Evolutionary conservation across 1,140 invertebrate species (phyloP), one percentile per base, ranked within the genome.

Genomic region (Drosophila kikkawai): DNA sequence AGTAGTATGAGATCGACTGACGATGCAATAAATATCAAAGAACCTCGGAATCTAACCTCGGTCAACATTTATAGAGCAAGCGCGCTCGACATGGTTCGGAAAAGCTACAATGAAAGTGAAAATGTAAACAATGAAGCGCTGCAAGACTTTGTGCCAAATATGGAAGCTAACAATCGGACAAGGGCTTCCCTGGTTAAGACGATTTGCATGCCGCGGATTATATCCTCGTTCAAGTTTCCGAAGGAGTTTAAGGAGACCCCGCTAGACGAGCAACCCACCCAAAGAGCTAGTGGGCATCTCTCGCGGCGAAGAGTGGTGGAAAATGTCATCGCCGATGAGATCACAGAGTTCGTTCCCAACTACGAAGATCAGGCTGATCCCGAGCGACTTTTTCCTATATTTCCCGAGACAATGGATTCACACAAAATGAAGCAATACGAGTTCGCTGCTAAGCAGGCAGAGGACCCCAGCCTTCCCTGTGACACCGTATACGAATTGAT

Each of bases 151-250:
- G 0, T 44, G 0, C 9, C 88, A n/a, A 22, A n/a, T 0, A 17
- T 5, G 0, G 15, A 7, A 0, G 37, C 39, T 0, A 39, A 92
- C 0, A 64, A 29, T 9, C 48, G 4, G 6, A 1, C 7, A 19
- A 17, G 80, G 19, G 36, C 73, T 3, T 29, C 44, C 0, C 19
- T 66, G 2, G 13, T 92, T 12, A 42, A 65, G 3, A 37, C 59
- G 2, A 47, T 83, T 45, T 81, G 68, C n/a, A 0, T 92, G 7
- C 84, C 91, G 0, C 71, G 77, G 0, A 65, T 92, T 1, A 39
- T 92, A 17, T 90, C 91, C 11, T 92, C 91, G 7, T 86, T 86
- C 6, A 92, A 86, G 58, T 90, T 92, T 19, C 91, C 91, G 3
- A 13, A 39, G 5, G 91, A 92, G 44, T 79, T 91, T 6, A 51